These are phyloP conservation scores for Philaethria dido DNA, from an alignment of 2,888 invertebrate genomes.

Conservation along the genomic window DNA sequence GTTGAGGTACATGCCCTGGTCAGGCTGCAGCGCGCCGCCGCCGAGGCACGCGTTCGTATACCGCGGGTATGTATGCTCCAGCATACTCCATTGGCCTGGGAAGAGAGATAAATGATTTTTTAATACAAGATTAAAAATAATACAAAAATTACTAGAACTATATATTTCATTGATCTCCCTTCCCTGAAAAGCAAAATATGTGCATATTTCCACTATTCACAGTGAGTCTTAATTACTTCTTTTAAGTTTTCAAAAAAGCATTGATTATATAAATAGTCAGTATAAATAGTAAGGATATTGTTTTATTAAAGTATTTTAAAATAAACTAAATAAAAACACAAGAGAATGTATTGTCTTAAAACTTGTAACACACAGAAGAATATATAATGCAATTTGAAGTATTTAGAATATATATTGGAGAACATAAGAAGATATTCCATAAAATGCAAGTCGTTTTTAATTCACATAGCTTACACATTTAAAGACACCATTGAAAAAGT, in stretches of 20 bases:
- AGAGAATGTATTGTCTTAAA: no score
- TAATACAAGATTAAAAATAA: constrained; percentile 58
- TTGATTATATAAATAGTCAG: no score
- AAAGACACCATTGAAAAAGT: no score
- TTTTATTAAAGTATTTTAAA: no score
- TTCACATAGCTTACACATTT: no score
- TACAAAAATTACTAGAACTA: constrained; percentile 48
- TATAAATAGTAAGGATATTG: no score
- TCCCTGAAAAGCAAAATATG: constrained; percentile 72
- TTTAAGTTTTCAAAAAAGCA: no score
- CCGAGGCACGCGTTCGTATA: constrained; percentile 88
- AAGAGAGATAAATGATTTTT: constrained; percentile 84
- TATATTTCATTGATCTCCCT: constrained; percentile 79
- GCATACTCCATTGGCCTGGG: constrained; percentile 94
- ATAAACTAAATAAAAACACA: no score
- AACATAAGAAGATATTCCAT: no score
- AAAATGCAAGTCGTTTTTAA: background rate
- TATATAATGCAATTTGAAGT: background rate
- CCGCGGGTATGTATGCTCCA: constrained; percentile 91
- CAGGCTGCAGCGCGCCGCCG: constrained; percentile 79
- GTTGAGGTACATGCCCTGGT: constrained; percentile 84
- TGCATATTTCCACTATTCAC: background rate
- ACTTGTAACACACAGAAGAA: background rate
- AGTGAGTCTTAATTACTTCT: no score
- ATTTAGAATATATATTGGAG: background rate